Conservation (phyloP, 2,888 invertebrate genomes). For the Acronicta aceris region DNA sequence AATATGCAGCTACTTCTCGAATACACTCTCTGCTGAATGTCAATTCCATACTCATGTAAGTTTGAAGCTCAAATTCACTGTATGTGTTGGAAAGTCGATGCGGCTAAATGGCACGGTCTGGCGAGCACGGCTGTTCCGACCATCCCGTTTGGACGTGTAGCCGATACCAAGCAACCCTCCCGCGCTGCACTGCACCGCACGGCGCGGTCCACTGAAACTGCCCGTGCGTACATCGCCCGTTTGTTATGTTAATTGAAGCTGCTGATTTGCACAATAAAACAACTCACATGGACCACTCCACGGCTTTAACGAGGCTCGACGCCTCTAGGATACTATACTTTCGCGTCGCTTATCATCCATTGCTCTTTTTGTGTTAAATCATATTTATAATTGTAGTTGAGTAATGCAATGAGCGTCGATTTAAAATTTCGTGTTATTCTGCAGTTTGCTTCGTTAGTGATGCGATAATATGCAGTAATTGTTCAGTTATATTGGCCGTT, state of each 20-base stretch:
- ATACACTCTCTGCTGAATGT: conserved; percentile 22
- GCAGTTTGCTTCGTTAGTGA: conserved; percentile 45
- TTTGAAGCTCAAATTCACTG: conserved; percentile 59
- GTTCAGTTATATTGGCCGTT: conserved; percentile 37
- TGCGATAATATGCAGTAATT: conserved; percentile 63
- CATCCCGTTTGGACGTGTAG: conserved; percentile 74
- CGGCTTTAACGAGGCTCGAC: conserved; percentile 73
- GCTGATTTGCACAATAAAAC: conserved; percentile 86
- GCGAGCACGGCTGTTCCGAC: conserved; percentile 69
- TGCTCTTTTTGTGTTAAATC: conserved; percentile 26
- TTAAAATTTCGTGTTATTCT: conserved; percentile 14
- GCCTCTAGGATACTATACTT: conserved; percentile 41
- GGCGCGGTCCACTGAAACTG: conserved; percentile 49
- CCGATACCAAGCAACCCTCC: conserved; percentile 75
- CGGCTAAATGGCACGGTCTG: conserved; percentile 80
- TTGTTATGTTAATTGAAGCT: conserved; percentile 83
- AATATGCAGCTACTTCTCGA: conserved; percentile 7
- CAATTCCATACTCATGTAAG: conserved; percentile 46
- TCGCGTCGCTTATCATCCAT: conserved; percentile 26
- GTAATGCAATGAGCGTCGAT: conserved; percentile 11
- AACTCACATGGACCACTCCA: conserved; percentile 66
- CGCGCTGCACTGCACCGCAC: conserved; percentile 20
- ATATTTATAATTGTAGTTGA: conserved; percentile 10
- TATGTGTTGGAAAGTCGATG: conserved; percentile 73
- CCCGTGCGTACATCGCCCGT: conserved; percentile 68